Conservation (phyloP, 2,797 vertebrate genomes). For the Tauraco hartlaubi region DNA sequence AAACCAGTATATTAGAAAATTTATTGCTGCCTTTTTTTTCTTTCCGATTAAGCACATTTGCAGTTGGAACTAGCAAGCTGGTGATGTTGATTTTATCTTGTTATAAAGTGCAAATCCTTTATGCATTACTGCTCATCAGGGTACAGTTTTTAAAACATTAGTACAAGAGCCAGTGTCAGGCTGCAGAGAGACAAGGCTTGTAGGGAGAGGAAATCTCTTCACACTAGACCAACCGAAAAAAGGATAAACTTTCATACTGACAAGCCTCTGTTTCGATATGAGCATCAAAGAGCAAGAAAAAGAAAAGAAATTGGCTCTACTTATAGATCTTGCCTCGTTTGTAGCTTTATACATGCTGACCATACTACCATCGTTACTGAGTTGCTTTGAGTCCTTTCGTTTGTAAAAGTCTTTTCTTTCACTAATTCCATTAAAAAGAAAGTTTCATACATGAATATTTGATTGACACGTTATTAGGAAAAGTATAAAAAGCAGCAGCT, state of each 20-base stretch:
- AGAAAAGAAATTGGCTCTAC: not conserved
- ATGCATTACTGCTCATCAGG: not conserved
- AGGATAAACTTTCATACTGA: not conserved
- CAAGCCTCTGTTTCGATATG: not conserved
- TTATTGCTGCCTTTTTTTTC: not conserved
- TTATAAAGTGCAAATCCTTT: not conserved
- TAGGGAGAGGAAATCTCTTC: not conserved
- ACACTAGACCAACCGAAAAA: not conserved
- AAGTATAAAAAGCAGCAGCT: not conserved
- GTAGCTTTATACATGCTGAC: fast-evolving
- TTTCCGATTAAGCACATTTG: not conserved
- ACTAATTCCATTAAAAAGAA: conserved; percentile 44
- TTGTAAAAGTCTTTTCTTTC: not conserved
- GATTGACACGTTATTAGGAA: conserved; percentile 37
- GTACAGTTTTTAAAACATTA: not conserved
- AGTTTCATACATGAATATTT: conserved; percentile 17
- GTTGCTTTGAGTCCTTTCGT: not conserved
- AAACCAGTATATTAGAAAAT: not conserved
- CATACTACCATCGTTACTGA: not conserved
- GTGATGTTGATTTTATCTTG: not conserved
- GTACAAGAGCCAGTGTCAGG: not conserved
- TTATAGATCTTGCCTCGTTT: not conserved
- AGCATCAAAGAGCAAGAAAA: not conserved
- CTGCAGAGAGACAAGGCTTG: not conserved
- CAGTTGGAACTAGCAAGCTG: not conserved